A percentile compares a stretch with the other conserved stretches of the same genome.
phyloP scores from a whole-genome alignment of 2,888 invertebrate genomes.

The Catocala fraxini region DNA sequence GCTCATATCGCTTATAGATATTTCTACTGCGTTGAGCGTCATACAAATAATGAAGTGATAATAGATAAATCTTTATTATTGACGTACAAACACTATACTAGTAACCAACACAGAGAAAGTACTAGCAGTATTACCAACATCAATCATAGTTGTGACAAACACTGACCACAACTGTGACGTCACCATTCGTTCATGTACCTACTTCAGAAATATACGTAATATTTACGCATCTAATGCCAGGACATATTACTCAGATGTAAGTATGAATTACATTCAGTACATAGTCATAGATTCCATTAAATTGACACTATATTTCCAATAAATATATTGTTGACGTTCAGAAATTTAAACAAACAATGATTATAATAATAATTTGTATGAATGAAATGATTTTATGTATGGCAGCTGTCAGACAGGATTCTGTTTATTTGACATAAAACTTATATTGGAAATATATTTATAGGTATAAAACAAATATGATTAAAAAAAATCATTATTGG shows the following conservation, averaged over 20 bases:
- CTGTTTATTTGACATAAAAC: no score
- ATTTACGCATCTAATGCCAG: background rate
- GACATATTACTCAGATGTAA: conserved; percentile 26
- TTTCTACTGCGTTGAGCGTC: no score
- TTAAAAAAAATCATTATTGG: no score
- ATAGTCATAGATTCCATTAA: conserved; percentile 47
- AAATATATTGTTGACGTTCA: conserved; percentile 27
- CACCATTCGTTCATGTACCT: conserved; percentile 3
- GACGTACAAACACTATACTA: background rate
- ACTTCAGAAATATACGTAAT: background rate
- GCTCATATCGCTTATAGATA: no score
- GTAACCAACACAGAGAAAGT: background rate
- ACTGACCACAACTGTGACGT: conserved; percentile 12
- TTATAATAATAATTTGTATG: background rate
- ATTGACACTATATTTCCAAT: conserved; percentile 31
- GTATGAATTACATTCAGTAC: conserved; percentile 34
- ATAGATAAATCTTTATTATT: background rate
- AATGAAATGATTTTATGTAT: background rate
- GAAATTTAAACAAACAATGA: conserved; percentile 1
- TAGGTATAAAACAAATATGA: no score
- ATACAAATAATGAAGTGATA: no score
- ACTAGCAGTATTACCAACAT: background rate
- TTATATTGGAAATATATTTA: conserved; percentile 1
- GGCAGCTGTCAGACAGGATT: conserved; percentile 3
- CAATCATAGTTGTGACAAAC: conserved; percentile 7